Conservation (phyloP, 1,140 invertebrate genomes). For the Aculops lycopersici region DNA sequence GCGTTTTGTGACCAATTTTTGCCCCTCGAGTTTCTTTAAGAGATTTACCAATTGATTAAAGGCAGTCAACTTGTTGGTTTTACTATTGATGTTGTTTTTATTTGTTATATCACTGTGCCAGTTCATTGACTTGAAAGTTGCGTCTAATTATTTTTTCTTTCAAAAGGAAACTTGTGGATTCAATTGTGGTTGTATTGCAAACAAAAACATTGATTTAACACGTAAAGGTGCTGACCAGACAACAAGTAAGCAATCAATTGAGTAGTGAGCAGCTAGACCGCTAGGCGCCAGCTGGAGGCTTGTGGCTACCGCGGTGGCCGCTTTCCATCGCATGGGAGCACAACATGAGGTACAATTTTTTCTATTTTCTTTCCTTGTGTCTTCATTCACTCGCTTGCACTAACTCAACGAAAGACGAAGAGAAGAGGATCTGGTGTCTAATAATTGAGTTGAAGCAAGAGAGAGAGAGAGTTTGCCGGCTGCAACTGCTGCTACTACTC, state of each 20-base stretch:
- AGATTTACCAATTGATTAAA: too few relatives aligned
- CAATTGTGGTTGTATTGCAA: background rate
- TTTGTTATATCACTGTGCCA: too few relatives aligned
- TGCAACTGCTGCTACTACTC: too few relatives aligned
- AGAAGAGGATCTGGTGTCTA: too few relatives aligned
- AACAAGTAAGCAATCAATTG: background rate
- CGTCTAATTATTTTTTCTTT: too few relatives aligned
- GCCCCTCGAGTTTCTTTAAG: background rate
- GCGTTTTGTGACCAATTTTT: background rate
- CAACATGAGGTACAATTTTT: background rate
- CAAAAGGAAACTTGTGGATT: too few relatives aligned
- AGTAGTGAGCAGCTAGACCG: background rate
- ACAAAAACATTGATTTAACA: background rate
- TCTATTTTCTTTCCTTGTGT: constrained; percentile 1
- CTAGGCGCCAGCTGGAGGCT: background rate
- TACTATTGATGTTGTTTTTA: too few relatives aligned
- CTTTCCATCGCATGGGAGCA: background rate
- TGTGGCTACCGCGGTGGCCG: background rate
- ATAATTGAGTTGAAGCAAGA: too few relatives aligned
- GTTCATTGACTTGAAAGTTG: too few relatives aligned
- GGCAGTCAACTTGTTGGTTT: too few relatives aligned
- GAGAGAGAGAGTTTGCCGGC: too few relatives aligned
- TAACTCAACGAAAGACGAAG: too few relatives aligned
- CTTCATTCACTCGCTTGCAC: constrained; percentile 1
- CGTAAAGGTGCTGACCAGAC: background rate